These are phyloP conservation scores for Catharus fuscescens DNA, from an alignment of 2,113 vertebrate genomes.

Conservation along the genomic window DNA sequence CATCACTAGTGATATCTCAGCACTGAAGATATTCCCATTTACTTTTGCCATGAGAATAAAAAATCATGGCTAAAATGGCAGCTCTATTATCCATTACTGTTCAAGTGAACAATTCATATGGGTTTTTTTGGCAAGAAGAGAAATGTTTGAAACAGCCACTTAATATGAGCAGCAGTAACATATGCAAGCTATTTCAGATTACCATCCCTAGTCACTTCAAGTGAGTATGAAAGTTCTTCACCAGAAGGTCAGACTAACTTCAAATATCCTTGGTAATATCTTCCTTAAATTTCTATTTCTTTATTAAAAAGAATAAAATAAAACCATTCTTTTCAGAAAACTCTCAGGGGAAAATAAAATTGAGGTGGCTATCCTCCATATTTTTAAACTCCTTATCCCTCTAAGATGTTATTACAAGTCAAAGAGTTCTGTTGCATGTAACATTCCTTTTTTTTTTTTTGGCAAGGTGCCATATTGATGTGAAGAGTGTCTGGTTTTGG, in stretches of 20 bases:
- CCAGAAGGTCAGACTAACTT: background rate
- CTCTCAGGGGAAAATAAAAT: background rate
- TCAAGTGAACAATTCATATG: background rate
- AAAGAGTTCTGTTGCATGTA: background rate
- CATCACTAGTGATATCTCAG: background rate
- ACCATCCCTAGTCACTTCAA: background rate
- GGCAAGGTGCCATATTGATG: background rate
- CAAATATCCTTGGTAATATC: background rate
- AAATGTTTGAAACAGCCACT: background rate
- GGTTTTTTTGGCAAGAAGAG: background rate
- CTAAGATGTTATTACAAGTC: background rate
- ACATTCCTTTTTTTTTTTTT: background rate
- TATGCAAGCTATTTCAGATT: background rate
- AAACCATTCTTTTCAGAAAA: background rate
- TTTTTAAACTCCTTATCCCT: background rate
- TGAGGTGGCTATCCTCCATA: background rate
- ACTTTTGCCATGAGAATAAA: background rate
- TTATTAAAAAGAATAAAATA: background rate
- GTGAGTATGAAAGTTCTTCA: background rate
- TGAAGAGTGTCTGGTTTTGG: rapidly evolving
- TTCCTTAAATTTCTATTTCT: background rate
- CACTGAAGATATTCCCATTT: background rate
- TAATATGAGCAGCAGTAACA: background rate
- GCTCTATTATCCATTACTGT: background rate
- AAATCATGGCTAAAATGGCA: background rate